These are phyloP conservation scores for Raja brachyura DNA, from an alignment of 2,113 vertebrate genomes.

Conservation along the genomic window DNA sequence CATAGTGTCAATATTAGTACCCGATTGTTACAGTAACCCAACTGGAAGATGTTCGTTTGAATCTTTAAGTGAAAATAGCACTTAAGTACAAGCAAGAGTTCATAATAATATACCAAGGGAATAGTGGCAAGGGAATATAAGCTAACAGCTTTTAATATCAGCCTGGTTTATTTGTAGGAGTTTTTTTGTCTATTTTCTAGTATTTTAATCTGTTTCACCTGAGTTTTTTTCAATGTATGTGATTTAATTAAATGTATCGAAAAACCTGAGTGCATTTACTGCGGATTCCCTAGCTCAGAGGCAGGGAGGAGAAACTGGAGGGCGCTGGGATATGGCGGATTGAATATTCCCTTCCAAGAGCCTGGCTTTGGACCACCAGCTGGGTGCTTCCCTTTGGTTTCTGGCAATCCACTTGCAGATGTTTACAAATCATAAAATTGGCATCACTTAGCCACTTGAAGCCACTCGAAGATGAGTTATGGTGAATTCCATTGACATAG, in stretches of 20 bases:
- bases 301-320: no score
- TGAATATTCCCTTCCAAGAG: no score
- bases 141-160: neutral
- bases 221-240: neutral
- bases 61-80: conserved; percentile 8
- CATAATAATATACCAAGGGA: neutral
- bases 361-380: neutral
- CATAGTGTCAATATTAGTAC: neutral
- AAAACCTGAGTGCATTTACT: no score
- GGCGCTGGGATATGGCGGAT: no score
- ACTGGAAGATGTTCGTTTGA: neutral
- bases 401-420: neutral
- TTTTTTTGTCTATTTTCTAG: neutral
- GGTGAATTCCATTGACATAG: neutral
- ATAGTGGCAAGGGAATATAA: neutral
- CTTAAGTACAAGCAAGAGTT: neutral
- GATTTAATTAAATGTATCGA: neutral
- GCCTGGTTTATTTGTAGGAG: neutral
- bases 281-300: neutral
- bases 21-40: neutral
- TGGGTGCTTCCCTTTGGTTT: neutral
- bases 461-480: conserved; percentile 17
- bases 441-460: neutral
- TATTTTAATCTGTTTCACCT: neutral
- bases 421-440: conserved; percentile 1